These are phyloP conservation scores for Archivesica marissinica DNA, from an alignment of 1,140 invertebrate species.

Conservation along the genomic window DNA sequence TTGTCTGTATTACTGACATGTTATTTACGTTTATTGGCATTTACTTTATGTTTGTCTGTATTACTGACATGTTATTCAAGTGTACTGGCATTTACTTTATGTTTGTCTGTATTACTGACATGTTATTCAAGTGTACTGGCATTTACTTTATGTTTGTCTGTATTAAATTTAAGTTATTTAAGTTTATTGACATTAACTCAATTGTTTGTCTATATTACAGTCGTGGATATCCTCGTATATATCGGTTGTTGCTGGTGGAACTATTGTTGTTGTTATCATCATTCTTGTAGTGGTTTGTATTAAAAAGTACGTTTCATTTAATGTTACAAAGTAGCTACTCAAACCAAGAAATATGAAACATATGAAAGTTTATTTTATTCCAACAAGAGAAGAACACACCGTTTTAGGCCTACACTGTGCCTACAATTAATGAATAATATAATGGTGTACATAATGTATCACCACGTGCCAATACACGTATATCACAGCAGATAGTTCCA, in stretches of 20 bases:
- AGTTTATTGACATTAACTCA: too few relatives aligned
- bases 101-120: too few relatives aligned
- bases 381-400: neutral
- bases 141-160: too few relatives aligned
- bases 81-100: too few relatives aligned
- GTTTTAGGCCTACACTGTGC: neutral
- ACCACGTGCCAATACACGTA: too few relatives aligned
- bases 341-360: neutral
- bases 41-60: too few relatives aligned
- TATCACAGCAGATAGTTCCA: too few relatives aligned
- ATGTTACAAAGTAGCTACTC: neutral
- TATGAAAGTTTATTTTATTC: neutral
- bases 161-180: too few relatives aligned
- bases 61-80: too few relatives aligned
- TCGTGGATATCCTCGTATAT: constrained; percentile 13
- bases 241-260: constrained; percentile 2
- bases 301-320: neutral
- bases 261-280: neutral
- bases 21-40: too few relatives aligned
- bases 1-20: too few relatives aligned
- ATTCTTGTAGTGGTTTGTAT: neutral
- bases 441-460: neutral
- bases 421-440: neutral
- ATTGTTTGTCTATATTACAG: constrained; percentile 24
- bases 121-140: too few relatives aligned